Percentiles rank a stretch among this genome's conserved stretches.
These are phyloP conservation scores for Caenorhabditis wallacei DNA, from an alignment of 2,888 invertebrate species.

Conservation along the genomic window DNA sequence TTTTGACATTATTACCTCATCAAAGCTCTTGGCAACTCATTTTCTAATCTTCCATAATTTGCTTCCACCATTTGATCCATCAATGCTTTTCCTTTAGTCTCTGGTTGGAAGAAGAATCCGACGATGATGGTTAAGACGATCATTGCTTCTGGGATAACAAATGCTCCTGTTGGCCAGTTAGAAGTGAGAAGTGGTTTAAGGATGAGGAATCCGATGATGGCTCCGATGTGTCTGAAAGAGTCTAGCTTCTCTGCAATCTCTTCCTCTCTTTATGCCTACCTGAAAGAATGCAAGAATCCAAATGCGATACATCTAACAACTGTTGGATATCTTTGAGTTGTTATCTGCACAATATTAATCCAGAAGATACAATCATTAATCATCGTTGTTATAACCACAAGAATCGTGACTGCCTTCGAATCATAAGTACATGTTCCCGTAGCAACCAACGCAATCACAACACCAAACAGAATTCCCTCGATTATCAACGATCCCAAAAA, in stretches of 20 bases:
- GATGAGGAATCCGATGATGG: slow-evolving; percentile 76
- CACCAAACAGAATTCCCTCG: slow-evolving; percentile 71
- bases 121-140: slow-evolving; percentile 75
- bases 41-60: slow-evolving; percentile 77
- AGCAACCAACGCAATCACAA: slow-evolving; percentile 72
- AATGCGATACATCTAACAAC: slow-evolving; percentile 81
- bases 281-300: slow-evolving; percentile 77
- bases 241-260: too few relatives aligned
- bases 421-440: slow-evolving; percentile 65
- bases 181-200: slow-evolving; percentile 76
- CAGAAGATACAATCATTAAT: slow-evolving; percentile 80
- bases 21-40: slow-evolving; percentile 77
- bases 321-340: slow-evolving; percentile 80
- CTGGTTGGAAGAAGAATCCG: slow-evolving; percentile 80
- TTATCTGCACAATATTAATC: slow-evolving; percentile 81
- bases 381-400: slow-evolving; percentile 76
- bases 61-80: slow-evolving; percentile 80
- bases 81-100: slow-evolving; percentile 78
- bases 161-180: slow-evolving; percentile 72
- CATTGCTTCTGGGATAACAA: slow-evolving; percentile 77
- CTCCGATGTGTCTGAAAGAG: slow-evolving; percentile 78
- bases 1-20: slow-evolving; percentile 65
- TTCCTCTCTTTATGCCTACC: slow-evolving; percentile 58
- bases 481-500: slow-evolving; percentile 74
- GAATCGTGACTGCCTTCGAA: slow-evolving; percentile 67